Conservation (phyloP, 2,888 invertebrate genomes). For the Sinodicranocentrus sp. region DNA sequence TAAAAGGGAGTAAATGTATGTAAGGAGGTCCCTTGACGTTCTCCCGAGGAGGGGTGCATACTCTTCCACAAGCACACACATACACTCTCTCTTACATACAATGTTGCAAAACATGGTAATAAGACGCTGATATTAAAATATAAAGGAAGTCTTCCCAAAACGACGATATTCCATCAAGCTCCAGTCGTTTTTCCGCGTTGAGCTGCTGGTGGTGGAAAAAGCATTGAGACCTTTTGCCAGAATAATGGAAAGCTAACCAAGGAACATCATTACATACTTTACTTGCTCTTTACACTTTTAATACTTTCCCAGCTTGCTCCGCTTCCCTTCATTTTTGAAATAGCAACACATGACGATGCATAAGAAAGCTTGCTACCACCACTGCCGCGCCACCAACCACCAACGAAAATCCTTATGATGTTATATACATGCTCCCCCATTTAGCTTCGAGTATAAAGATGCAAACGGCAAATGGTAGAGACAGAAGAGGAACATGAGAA, state of each 20-base stretch:
- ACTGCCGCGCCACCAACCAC: constrained; percentile 13
- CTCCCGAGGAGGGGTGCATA: constrained; percentile 9
- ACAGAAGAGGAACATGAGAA: neutral
- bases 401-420: constrained; percentile 24
- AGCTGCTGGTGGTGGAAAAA: neutral
- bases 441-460: too few species aligned
- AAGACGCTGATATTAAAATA: constrained; percentile 36
- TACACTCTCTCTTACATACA: neutral
- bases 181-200: constrained; percentile 7
- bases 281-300: constrained; percentile 38
- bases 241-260: constrained; percentile 22
- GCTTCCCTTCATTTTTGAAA: constrained; percentile 18
- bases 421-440: neutral
- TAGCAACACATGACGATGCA: constrained; percentile 17
- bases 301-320: constrained; percentile 5
- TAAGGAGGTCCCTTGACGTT: constrained; percentile 29
- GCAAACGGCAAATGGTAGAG: too few species aligned
- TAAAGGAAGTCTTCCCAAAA: constrained; percentile 32
- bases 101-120: constrained; percentile 29
- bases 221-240: neutral
- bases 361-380: neutral
- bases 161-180: constrained; percentile 43
- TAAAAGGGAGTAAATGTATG: constrained; percentile 40
- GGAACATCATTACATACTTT: constrained; percentile 38
- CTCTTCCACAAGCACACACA: neutral